Conservation (phyloP, 2,888 invertebrate species). For the Pelosia muscerda region DNA sequence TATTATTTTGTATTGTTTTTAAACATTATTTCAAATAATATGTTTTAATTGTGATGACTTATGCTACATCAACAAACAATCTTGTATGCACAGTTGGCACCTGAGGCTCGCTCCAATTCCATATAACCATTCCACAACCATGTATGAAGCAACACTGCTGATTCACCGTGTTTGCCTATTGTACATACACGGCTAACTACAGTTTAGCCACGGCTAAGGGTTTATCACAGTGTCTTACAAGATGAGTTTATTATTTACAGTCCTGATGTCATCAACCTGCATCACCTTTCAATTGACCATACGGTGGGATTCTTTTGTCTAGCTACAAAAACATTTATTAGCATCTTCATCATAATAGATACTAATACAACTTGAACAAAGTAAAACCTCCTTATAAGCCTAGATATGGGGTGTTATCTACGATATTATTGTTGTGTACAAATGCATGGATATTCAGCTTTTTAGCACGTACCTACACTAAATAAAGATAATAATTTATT, state of each 20-base stretch:
- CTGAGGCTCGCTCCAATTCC: constrained; percentile 63
- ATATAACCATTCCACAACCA: constrained; percentile 61
- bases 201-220: constrained; percentile 53
- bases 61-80: constrained; percentile 30
- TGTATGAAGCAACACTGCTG: constrained; percentile 65
- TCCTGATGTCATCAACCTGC: constrained; percentile 48
- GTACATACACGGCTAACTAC: constrained; percentile 50
- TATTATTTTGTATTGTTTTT: constrained; percentile 18
- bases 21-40: constrained; percentile 26
- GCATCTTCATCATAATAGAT: constrained; percentile 41
- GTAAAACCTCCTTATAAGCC: constrained; percentile 17
- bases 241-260: constrained; percentile 39
- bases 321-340: constrained; percentile 39
- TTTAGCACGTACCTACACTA: constrained; percentile 23
- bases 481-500: constrained; percentile 43
- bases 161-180: constrained; percentile 71
- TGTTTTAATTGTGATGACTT: constrained; percentile 24
- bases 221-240: constrained; percentile 54
- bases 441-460: constrained; percentile 20
- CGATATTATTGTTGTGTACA: constrained; percentile 21
- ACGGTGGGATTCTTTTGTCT: constrained; percentile 26
- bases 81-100: constrained; percentile 72
- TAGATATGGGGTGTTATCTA: constrained; percentile 21
- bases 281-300: constrained; percentile 23
- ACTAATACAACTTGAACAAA: constrained; percentile 20